Percentiles rank a stretch among this genome's conserved stretches.
These are phyloP conservation scores for Cuculus canorus DNA, from an alignment of 2,797 vertebrate genomes.

Conservation along the genomic window DNA sequence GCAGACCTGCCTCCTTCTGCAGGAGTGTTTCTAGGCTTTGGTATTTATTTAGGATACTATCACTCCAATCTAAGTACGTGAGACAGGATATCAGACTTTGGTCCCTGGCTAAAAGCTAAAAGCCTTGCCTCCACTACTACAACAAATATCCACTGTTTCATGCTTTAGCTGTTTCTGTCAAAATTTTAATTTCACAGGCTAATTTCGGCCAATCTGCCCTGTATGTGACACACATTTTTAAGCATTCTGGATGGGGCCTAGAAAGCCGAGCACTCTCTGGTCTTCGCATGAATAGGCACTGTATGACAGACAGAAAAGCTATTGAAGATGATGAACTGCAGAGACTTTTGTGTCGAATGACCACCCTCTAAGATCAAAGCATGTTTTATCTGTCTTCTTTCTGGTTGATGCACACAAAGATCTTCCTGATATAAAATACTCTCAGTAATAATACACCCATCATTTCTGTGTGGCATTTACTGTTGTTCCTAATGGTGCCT, in stretches of 20 bases:
- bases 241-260: not conserved
- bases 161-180: not conserved
- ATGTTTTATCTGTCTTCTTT: constrained; percentile 7
- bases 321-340: not conserved
- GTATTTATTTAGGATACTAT: not conserved
- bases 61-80: not conserved
- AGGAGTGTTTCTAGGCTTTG: not conserved
- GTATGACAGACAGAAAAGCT: not conserved
- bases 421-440: not conserved
- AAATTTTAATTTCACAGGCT: not conserved
- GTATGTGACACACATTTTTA: not conserved
- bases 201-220: not conserved
- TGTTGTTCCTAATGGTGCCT: not conserved
- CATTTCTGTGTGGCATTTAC: constrained; percentile 2
- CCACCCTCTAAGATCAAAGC: constrained; percentile 36
- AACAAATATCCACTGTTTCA: not conserved
- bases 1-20: not conserved
- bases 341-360: not conserved
- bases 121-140: not conserved
- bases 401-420: constrained; percentile 1
- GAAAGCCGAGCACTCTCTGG: not conserved
- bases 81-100: not conserved
- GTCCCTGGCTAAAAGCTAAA: not conserved
- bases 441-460: not conserved
- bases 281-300: not conserved